Base-by-base conservation (phyloP, 2,113 vertebrate genomes). In the Cebus imitator region DNA sequence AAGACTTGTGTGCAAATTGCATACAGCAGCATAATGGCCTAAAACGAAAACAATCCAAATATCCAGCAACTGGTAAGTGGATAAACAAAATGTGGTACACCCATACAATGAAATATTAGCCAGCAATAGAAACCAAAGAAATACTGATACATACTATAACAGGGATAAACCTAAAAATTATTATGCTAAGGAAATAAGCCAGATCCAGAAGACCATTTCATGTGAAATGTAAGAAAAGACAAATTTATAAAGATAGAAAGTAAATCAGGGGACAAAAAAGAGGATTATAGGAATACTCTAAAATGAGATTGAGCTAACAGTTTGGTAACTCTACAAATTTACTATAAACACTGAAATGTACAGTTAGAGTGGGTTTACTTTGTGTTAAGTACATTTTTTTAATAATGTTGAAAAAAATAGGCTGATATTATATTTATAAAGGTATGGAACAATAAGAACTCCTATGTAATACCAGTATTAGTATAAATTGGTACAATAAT, bases 31-130 rank as follows among this genome's bases (percentile, higher is more conserved):
- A 68, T 84, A 80, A 66, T 6, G 57, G 66, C 48, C 55, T 48
- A 27, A 80, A 97, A 94, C 35, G 27, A 64, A 91, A 82, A 86
- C 17, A 93, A 93, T 43, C 75, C 75, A 91, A 93, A 93, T 48
- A 91, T 72, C 64, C 30, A 95, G 68, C 68, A 94, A 86, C 23
- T 40, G 50, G 20, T 93, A 93, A 90, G 45, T 32, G 40, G 50
- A 61, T 78, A 82, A 87, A 79, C 17, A 96, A 84, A 83, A 80
- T 52, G 43, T 70, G 37, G 25, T 78, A 58, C 23, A 52, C 35
- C 4, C 30, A 78, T 30, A 52, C 48, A 81, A 82, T 55, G n/a
- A 37, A 79, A 81, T 30, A 81, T 50, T 37, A 30, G 0, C 57
- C 27, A 85, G 64, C 37, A 40, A 57, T 55, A 37, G 37, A 80